A percentile compares a stretch with the other conserved stretches of the same genome.
Evolutionary conservation across 2,797 vertebrate species (phyloP).

Genomic region (Danionella dracula): DNA sequence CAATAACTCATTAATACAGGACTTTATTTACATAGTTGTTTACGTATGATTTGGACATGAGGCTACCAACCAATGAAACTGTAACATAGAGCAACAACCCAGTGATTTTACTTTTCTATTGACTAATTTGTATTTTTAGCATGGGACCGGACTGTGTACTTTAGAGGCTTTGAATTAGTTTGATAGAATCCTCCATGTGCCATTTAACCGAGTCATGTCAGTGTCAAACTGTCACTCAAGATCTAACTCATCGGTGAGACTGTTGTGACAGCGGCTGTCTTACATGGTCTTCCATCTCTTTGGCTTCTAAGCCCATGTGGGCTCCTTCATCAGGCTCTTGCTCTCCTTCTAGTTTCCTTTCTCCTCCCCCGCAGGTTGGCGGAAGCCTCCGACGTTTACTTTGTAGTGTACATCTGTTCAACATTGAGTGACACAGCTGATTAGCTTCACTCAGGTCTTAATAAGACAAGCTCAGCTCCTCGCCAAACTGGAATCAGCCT

Average conservation of each 20-base stretch:
- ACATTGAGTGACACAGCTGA: slow-evolving; percentile 69
- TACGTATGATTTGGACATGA: not conserved
- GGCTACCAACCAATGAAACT: not conserved
- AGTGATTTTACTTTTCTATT: not conserved
- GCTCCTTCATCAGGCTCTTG: slow-evolving; percentile 59
- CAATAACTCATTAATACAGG: too few relatives aligned
- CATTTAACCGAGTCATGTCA: slow-evolving; percentile 61
- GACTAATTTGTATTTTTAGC: slow-evolving; percentile 12
- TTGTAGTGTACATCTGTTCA: slow-evolving; percentile 72
- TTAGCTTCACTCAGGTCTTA: slow-evolving; percentile 72
- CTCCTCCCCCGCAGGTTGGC: slow-evolving; percentile 58
- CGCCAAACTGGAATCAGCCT: slow-evolving; percentile 16
- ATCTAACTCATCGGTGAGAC: slow-evolving; percentile 64
- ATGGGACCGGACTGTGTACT: slow-evolving; percentile 37
- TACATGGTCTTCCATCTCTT: slow-evolving; percentile 63
- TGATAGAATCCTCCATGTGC: slow-evolving; percentile 70
- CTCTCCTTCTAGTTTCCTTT: slow-evolving; percentile 8
- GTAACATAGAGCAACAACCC: not conserved
- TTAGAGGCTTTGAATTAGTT: slow-evolving; percentile 55
- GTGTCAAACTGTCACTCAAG: slow-evolving; percentile 64
- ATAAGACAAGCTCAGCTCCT: slow-evolving; percentile 60
- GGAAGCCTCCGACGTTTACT: slow-evolving; percentile 55
- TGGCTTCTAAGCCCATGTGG: slow-evolving; percentile 65
- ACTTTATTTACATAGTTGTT: too few relatives aligned
- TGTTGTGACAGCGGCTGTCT: slow-evolving; percentile 68